phyloP scores from a whole-genome alignment of 2,797 vertebrate genomes.

The Chaetophractus vellerosus region DNA sequence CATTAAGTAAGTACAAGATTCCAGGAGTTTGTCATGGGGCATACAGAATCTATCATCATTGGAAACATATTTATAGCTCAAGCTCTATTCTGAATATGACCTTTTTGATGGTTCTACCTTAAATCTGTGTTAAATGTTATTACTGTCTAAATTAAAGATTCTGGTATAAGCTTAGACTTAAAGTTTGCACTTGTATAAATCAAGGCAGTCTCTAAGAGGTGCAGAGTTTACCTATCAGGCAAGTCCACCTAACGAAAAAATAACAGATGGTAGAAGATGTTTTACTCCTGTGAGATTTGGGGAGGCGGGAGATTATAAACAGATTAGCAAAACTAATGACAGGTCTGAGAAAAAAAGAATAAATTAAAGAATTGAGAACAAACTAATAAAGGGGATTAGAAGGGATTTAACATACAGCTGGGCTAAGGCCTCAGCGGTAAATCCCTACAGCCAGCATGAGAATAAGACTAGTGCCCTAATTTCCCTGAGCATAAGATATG shows the following conservation, averaged over 20 bases:
- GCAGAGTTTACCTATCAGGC: constrained; percentile 13
- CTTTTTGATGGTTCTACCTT: constrained; percentile 45
- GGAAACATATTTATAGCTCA: not conserved
- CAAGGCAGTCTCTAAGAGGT: constrained; percentile 55
- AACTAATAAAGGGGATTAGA: not conserved
- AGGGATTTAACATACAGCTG: not conserved
- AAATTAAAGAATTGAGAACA: constrained; percentile 44
- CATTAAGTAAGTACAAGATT: not conserved
- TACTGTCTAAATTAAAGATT: not conserved
- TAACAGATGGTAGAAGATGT: constrained; percentile 54
- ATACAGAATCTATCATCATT: not conserved
- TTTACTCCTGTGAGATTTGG: not conserved
- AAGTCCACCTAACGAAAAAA: constrained; percentile 16
- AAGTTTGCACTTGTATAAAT: constrained; percentile 41
- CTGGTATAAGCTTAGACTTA: constrained; percentile 47
- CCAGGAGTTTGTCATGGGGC: not conserved
- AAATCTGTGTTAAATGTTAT: constrained; percentile 63
- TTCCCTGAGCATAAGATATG: constrained; percentile 5
- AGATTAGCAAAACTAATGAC: constrained; percentile 71
- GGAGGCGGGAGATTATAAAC: not conserved
- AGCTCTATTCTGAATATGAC: constrained; percentile 30
- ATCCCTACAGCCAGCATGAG: not conserved
- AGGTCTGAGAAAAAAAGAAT: constrained; percentile 45
- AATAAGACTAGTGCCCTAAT: constrained; percentile 36
- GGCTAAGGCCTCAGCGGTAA: constrained; percentile 1